These are phyloP conservation scores for Drosophila hawaiiensis DNA, from an alignment of 2,888 invertebrate species.

Conservation along the genomic window DNA sequence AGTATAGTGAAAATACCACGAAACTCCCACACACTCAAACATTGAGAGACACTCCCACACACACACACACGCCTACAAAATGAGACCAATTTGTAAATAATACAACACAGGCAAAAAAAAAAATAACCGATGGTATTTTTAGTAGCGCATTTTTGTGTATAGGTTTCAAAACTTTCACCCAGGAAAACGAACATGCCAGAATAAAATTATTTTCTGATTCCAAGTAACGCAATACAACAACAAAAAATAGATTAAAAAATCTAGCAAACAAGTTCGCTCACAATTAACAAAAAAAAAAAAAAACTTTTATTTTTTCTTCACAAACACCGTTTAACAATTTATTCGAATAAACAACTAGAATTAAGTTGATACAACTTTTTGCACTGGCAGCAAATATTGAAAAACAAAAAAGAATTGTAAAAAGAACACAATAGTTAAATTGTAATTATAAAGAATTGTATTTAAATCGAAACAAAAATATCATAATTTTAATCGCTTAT, in stretches of 20 bases:
- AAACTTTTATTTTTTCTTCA: conserved; percentile 80
- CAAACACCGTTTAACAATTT: conserved; percentile 28
- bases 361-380: conserved; percentile 76
- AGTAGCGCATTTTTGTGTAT: conserved; percentile 71
- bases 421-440: conserved; percentile 83
- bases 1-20: conserved; percentile 64
- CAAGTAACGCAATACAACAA: conserved; percentile 14
- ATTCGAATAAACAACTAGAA: conserved; percentile 41
- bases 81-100: conserved; percentile 72
- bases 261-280: conserved; percentile 57
- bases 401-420: conserved; percentile 66
- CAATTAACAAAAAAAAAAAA: conserved; percentile 47
- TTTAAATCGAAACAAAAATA: conserved; percentile 63
- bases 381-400: conserved; percentile 83
- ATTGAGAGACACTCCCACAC: conserved; percentile 19
- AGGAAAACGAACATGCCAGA: conserved; percentile 60
- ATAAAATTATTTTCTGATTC: conserved; percentile 75
- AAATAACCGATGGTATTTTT: conserved; percentile 60
- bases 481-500: conserved; percentile 79
- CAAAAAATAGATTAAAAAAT: conserved; percentile 37
- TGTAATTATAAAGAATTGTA: conserved; percentile 81
- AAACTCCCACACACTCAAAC: conserved; percentile 57
- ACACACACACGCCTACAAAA: conserved; percentile 44
- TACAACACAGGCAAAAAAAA: conserved; percentile 33
- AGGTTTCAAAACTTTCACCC: conserved; percentile 49